Evolutionary conservation across 2,113 vertebrate genomes (phyloP), one percentile per base, ranked within the genome.

Genomic region (Zapus hudsonius): DNA sequence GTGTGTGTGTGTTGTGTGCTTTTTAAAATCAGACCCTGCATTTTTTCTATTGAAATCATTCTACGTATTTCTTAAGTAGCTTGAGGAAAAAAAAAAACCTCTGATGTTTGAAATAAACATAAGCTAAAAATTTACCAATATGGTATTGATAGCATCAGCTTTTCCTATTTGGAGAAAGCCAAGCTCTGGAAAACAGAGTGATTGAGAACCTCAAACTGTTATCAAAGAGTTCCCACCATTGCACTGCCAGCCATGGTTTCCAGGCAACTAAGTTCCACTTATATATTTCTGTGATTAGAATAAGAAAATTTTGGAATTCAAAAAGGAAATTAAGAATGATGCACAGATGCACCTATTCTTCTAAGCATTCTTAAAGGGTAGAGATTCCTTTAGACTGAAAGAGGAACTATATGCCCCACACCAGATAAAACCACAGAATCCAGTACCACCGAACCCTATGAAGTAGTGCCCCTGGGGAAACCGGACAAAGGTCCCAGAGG

Each of bases 261-360:
- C n/a, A n/a, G n/a, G n/a, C n/a, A n/a, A n/a, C n/a, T n/a, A n/a
- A n/a, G n/a, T n/a, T n/a, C n/a, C n/a, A n/a, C n/a, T n/a, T n/a
- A 55, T 66, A 31, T 79, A 87, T 70, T 92, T 61, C 72, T 92
- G 81, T 55, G 5, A 87, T 61, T 84, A 67, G 83, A 79, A 38
- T 20, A 89, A 70, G 16, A 27, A 70, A 75, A 15, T 44, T 42
- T 76, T 57, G 27, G 40, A 74, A 75, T 33, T 66, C 27, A 55
- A 47, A 36, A 93, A 42, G 9, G 17, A 80, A 89, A 17, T 27
- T 59, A 70, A 70, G n/a, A 93, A 55, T 27, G 23, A 75, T 29
- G 66, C 61, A 69, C 16, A 83, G 22, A 90, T 75, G 36, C 2
- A 20, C 90, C 55, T 55, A 52, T 8, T 78, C 11, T 57, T 55